Evolutionary conservation across 1,140 invertebrate genomes (phyloP).

Genomic region (Scaptomyza hsui): DNA sequence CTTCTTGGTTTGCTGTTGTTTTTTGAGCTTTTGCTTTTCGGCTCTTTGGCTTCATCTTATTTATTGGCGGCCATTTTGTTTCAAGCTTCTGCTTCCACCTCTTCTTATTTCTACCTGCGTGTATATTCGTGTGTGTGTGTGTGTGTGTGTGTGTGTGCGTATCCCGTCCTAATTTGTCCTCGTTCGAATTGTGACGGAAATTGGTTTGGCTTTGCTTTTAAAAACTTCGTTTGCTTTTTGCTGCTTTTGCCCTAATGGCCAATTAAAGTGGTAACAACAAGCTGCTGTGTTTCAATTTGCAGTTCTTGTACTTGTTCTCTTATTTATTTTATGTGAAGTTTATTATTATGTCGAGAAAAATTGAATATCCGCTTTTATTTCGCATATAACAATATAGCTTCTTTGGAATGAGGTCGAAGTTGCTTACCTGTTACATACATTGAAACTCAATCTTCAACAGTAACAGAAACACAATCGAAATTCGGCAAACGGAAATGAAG

Average conservation of each 20-base stretch:
- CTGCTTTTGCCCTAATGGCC: slow-evolving; percentile 47
- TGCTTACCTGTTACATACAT: not conserved
- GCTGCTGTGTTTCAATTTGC: slow-evolving; percentile 15
- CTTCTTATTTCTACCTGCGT: slow-evolving; percentile 23
- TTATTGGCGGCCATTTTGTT: slow-evolving; percentile 80
- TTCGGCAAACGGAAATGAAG: slow-evolving; percentile 72
- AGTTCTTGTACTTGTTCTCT: slow-evolving; percentile 22
- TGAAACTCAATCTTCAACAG: no score
- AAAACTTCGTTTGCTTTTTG: slow-evolving; percentile 1
- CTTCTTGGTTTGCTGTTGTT: slow-evolving; percentile 36
- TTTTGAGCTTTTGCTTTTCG: slow-evolving; percentile 65
- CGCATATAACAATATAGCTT: no score
- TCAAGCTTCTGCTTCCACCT: slow-evolving; percentile 37
- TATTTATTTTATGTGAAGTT: slow-evolving; percentile 15
- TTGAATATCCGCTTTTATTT: slow-evolving; percentile 53
- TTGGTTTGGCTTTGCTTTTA: slow-evolving; percentile 59
- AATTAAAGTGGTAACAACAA: slow-evolving; percentile 28
- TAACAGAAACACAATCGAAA: slow-evolving; percentile 50
- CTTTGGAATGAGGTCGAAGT: no score
- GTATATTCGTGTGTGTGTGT: slow-evolving; percentile 10
- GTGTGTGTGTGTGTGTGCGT: slow-evolving; percentile 7
- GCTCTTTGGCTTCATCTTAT: slow-evolving; percentile 40
- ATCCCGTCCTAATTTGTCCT: slow-evolving; percentile 70
- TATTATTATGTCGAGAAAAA: slow-evolving; percentile 56
- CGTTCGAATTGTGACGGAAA: slow-evolving; percentile 62